Evolutionary conservation across 2,888 invertebrate genomes (phyloP).

Genomic region (Ferrisia virgata): DNA sequence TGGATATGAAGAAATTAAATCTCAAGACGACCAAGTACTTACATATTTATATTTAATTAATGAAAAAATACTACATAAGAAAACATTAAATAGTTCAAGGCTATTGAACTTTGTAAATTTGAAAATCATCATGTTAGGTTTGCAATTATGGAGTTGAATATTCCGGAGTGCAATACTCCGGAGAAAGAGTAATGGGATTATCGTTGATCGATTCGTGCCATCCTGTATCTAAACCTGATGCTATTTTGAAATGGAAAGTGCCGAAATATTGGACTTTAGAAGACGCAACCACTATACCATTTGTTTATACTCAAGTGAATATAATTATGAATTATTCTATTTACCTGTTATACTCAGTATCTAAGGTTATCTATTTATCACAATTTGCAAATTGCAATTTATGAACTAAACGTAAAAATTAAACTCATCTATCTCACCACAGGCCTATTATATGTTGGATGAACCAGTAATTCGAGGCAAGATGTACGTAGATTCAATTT

Average conservation of each 20-base stretch:
- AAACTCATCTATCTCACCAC: background rate
- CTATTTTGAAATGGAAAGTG: conserved; percentile 23
- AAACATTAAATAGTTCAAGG: no score
- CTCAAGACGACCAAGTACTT: background rate
- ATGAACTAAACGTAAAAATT: background rate
- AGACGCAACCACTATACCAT: conserved; percentile 25
- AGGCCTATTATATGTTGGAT: conserved; percentile 45
- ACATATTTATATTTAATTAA: no score
- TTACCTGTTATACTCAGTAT: background rate
- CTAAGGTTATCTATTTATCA: background rate
- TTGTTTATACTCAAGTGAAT: background rate
- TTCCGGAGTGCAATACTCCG: background rate
- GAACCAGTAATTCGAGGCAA: background rate
- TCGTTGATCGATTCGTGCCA: background rate
- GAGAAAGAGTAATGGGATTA: conserved; percentile 35
- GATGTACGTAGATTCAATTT: background rate
- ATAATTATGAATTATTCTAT: no score
- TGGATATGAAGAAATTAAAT: background rate
- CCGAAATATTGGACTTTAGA: conserved; percentile 28
- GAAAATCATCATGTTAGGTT: background rate
- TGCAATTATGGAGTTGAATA: background rate
- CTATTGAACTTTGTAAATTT: no score
- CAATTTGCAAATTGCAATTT: background rate
- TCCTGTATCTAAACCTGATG: background rate
- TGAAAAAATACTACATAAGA: no score